Evolutionary conservation across 2,888 invertebrate species (phyloP).

Genomic region (Aproaerema taeniolella): DNA sequence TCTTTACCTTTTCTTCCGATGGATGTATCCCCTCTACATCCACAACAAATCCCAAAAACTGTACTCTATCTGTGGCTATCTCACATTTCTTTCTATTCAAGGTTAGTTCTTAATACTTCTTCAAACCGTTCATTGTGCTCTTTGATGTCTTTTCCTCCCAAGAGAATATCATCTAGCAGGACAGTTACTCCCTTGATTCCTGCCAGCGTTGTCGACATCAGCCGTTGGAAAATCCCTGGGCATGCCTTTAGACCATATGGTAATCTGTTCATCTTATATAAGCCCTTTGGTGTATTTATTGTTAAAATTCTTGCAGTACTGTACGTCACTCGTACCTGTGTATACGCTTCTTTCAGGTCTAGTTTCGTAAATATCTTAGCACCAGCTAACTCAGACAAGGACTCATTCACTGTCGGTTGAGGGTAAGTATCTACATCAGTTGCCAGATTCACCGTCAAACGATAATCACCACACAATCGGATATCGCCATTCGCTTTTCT

Average conservation of each 20-base stretch:
- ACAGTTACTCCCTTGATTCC: neutral
- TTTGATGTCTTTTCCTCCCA: neutral
- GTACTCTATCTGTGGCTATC: neutral
- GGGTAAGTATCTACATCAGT: neutral
- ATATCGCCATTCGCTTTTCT: neutral
- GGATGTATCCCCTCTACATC: neutral
- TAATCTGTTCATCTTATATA: neutral
- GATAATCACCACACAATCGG: conserved; percentile 1
- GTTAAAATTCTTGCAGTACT: neutral
- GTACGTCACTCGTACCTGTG: neutral
- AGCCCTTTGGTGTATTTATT: neutral
- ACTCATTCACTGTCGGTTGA: neutral
- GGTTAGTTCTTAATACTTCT: neutral
- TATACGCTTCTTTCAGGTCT: neutral
- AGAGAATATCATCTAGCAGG: neutral
- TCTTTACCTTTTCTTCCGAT: neutral
- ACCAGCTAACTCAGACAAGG: neutral
- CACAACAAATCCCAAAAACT: conserved; percentile 1
- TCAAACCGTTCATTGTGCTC: neutral
- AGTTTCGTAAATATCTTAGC: neutral
- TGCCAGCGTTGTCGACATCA: conserved; percentile 1
- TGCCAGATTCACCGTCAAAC: neutral
- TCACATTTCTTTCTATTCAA: neutral
- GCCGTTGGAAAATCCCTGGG: conserved; percentile 2
- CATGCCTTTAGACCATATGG: neutral